A percentile compares a stretch with the other conserved stretches of the same genome.
Evolutionary conservation across 2,888 invertebrate species (phyloP).

Genomic region (Melanargia galathea): DNA sequence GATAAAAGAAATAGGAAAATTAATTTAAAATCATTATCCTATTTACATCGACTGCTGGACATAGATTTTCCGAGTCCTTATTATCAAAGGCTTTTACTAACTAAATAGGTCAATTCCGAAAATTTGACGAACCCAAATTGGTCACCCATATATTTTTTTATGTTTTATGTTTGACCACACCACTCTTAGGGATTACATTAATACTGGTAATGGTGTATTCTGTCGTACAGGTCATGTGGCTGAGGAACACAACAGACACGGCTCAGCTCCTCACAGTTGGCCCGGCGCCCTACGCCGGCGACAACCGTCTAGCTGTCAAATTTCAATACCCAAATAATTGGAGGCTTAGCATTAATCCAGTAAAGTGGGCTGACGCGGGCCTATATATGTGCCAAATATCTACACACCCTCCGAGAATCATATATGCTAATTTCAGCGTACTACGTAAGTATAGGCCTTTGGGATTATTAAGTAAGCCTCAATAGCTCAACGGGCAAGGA

Average conservation of each 20-base stretch:
- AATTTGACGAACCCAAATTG: too few species aligned
- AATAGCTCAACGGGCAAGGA: too few species aligned
- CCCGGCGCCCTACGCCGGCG: conserved; percentile 84
- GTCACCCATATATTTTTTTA: too few species aligned
- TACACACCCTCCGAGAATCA: conserved; percentile 89
- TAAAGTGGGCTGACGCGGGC: conserved; percentile 87
- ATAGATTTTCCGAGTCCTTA: too few species aligned
- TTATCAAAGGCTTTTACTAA: too few species aligned
- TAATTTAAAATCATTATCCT: too few species aligned
- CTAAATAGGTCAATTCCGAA: too few species aligned
- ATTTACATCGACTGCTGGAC: too few species aligned
- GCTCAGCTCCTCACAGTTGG: conserved; percentile 86
- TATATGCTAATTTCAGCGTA: conserved; percentile 88
- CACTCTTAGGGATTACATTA: background rate
- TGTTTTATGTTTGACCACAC: too few species aligned
- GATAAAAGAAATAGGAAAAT: too few species aligned
- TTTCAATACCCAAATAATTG: conserved; percentile 88
- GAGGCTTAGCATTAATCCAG: conserved; percentile 86
- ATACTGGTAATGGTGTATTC: background rate
- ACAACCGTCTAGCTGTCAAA: conserved; percentile 84
- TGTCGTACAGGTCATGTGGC: conserved; percentile 84
- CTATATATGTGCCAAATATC: conserved; percentile 91
- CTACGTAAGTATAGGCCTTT: conserved; percentile 81
- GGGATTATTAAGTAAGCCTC: background rate
- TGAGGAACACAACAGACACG: conserved; percentile 83